Evolutionary conservation across 2,888 invertebrate genomes (phyloP).

Genomic region (Dromius quadrimaculatus): DNA sequence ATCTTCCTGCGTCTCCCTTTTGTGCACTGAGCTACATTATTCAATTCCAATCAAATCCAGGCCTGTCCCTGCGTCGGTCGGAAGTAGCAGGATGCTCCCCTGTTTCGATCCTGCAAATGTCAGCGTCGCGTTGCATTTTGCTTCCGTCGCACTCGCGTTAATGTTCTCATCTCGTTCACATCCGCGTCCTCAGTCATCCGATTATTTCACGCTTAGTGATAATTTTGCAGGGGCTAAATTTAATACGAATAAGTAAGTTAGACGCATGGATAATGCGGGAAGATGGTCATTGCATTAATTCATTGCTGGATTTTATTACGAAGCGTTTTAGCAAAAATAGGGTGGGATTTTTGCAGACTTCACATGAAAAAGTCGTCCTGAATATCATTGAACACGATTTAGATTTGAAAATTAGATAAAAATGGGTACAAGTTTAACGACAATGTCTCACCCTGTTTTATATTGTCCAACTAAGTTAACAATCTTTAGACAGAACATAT

Average conservation of each 20-base stretch:
- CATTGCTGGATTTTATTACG: neutral
- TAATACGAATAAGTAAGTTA: constrained; percentile 37
- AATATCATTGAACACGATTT: no score
- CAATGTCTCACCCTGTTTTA: no score
- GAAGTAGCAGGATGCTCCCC: neutral
- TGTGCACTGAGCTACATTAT: constrained; percentile 42
- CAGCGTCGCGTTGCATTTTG: constrained; percentile 1
- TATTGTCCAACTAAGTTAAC: no score
- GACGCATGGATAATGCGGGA: neutral
- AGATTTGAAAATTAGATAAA: no score
- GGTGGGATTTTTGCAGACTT: no score
- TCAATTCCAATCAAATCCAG: constrained; percentile 47
- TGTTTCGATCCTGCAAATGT: neutral
- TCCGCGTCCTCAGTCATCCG: constrained; percentile 11
- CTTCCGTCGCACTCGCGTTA: neutral
- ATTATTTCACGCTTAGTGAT: constrained; percentile 42
- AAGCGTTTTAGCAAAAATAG: no score
- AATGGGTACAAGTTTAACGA: no score
- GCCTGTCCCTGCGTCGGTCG: constrained; percentile 3
- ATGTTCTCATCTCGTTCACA: neutral
- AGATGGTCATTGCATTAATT: no score
- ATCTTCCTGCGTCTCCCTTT: neutral
- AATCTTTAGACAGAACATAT: no score
- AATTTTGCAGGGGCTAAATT: constrained; percentile 12
- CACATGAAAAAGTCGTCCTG: no score